phyloP scores from a whole-genome alignment of 2,888 invertebrate genomes.

The Cephus pygmeus region DNA sequence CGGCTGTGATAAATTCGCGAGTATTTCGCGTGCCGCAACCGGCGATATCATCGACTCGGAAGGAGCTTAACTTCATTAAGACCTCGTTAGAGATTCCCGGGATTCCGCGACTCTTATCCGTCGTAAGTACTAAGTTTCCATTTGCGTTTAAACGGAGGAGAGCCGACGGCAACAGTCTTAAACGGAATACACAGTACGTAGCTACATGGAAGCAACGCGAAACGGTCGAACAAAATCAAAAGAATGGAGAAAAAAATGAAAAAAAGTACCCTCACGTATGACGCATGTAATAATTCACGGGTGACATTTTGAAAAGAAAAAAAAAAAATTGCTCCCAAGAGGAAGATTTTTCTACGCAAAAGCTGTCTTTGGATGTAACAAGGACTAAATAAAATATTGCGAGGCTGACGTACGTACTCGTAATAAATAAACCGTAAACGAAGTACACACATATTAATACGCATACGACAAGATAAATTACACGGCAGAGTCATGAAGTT shows the following conservation, averaged over 20 bases:
- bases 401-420: not conserved
- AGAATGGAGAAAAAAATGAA: not conserved
- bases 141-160: not conserved
- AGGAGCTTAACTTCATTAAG: slow-evolving; percentile 12
- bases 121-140: not conserved
- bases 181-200: not conserved
- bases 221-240: not conserved
- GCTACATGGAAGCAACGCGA: not conserved
- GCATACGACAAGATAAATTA: no score
- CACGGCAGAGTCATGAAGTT: not conserved
- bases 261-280: not conserved
- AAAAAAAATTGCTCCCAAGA: not conserved
- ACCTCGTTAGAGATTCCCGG: slow-evolving; percentile 10
- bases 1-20: not conserved
- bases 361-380: not conserved
- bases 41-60: not conserved
- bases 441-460: not conserved
- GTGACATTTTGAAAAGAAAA: not conserved
- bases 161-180: not conserved
- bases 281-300: not conserved
- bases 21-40: not conserved
- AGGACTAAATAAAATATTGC: not conserved
- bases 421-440: not conserved
- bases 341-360: not conserved
- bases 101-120: not conserved